Evolutionary conservation across 2,888 invertebrate genomes (phyloP).

Genomic region (Agriopis leucophaearia): DNA sequence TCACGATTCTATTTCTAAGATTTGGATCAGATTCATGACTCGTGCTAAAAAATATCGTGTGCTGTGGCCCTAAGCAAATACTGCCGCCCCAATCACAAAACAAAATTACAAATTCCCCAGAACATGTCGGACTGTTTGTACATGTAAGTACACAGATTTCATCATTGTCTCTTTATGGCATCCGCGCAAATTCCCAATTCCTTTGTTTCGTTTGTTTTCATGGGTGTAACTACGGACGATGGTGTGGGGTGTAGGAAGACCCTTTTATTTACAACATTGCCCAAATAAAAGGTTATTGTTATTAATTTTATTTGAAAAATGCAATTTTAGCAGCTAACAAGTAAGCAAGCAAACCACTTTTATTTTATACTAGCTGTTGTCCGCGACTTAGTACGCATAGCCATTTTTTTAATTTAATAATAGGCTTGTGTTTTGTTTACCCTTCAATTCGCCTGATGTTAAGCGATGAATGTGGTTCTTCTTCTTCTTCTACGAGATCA

Average conservation of each 20-base stretch:
- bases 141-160: conserved; percentile 18
- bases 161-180: conserved; percentile 32
- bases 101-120: conserved; percentile 32
- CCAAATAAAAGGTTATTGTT: neutral
- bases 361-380: too few species aligned
- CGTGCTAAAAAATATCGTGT: neutral
- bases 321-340: too few species aligned
- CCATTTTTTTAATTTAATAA: too few species aligned
- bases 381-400: too few species aligned
- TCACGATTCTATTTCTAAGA: neutral
- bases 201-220: conserved; percentile 33
- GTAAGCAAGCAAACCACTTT: too few species aligned
- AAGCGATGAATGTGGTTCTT: too few species aligned
- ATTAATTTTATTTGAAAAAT: neutral
- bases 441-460: too few species aligned
- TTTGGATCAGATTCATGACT: too few species aligned
- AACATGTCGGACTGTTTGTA: conserved; percentile 14
- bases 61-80: conserved; percentile 16
- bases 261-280: conserved; percentile 8
- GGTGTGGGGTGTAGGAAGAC: neutral
- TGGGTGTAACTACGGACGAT: conserved; percentile 12
- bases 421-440: too few species aligned
- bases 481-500: too few species aligned
- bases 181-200: conserved; percentile 26
- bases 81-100: conserved; percentile 22